A percentile compares a stretch with the other conserved stretches of the same genome.
These are phyloP conservation scores for Pteronotus mesoamericanus DNA, from an alignment of 2,797 vertebrate genomes.

Conservation along the genomic window DNA sequence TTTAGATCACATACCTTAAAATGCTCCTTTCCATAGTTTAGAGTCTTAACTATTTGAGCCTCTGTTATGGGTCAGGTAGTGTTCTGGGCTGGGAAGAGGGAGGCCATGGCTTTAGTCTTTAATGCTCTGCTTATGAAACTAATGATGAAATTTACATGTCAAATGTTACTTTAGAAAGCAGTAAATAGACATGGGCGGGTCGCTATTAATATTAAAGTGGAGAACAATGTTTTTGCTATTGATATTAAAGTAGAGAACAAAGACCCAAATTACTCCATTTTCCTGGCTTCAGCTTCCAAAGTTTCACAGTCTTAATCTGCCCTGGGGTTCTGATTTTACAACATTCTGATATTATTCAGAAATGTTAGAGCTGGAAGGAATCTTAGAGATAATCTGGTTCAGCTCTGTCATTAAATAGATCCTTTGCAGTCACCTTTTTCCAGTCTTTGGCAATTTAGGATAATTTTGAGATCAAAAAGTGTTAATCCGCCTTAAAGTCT, in stretches of 20 bases:
- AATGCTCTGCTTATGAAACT: neutral
- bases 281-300: neutral
- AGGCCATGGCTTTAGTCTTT: neutral
- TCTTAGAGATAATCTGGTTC: neutral
- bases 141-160: neutral
- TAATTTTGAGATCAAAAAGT: constrained; percentile 14
- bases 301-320: neutral
- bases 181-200: neutral
- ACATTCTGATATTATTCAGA: neutral
- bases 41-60: neutral
- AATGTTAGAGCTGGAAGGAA: neutral
- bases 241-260: neutral
- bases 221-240: neutral
- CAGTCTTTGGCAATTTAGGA: neutral
- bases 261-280: neutral
- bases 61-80: neutral
- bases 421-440: neutral
- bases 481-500: neutral
- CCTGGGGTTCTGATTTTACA: neutral
- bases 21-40: neutral
- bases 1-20: neutral
- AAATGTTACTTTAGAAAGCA: neutral
- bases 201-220: neutral
- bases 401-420: neutral
- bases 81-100: neutral